These are phyloP conservation scores for Apogon talboti DNA, from an alignment of 2,797 vertebrate species.

Conservation along the genomic window DNA sequence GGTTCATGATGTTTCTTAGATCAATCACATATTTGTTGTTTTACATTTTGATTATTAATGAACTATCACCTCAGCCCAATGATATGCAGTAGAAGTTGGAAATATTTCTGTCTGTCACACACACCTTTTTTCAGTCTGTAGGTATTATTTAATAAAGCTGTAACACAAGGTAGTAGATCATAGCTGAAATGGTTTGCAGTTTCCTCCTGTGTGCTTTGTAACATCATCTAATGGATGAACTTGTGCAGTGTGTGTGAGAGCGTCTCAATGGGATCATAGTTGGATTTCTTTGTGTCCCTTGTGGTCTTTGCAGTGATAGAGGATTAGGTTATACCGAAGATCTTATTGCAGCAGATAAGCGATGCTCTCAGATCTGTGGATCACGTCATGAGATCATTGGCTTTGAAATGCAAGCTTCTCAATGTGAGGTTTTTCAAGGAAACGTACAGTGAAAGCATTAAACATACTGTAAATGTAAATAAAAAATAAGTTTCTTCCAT, in stretches of 20 bases:
- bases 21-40: no score
- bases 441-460: background rate
- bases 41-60: no score
- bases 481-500: conserved; percentile 2
- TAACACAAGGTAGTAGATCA: conserved; percentile 5
- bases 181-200: background rate
- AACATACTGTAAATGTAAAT: background rate
- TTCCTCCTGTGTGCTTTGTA: conserved; percentile 11
- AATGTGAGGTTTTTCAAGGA: conserved; percentile 22
- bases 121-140: background rate
- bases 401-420: conserved; percentile 53
- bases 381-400: conserved; percentile 30
- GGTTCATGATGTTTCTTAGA: no score
- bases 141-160: conserved; percentile 13
- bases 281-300: conserved; percentile 22
- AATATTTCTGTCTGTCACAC: no score
- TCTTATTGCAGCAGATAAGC: conserved; percentile 34
- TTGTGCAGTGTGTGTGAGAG: conserved; percentile 8
- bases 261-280: conserved; percentile 2
- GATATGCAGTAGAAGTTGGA: no score
- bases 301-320: conserved; percentile 14
- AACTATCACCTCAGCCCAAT: no score
- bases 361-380: conserved; percentile 26
- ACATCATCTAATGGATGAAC: conserved; percentile 20
- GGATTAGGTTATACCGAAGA: conserved; percentile 35